Conservation (phyloP, 2,113 vertebrate genomes). For the Solea solea region DNA sequence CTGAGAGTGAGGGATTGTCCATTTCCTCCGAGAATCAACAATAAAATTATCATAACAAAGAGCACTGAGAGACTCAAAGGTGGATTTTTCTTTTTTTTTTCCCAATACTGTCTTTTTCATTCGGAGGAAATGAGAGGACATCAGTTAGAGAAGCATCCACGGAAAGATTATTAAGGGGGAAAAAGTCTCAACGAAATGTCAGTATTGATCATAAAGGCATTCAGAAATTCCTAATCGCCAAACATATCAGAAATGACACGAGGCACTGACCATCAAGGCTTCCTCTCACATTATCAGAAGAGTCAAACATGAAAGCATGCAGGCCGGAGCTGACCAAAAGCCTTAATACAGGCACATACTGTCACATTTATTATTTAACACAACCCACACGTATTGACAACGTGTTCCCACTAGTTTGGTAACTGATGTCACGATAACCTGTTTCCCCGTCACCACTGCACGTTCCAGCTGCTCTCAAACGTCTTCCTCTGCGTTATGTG, state of each 20-base stretch:
- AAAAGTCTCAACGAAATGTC: slow-evolving; percentile 49
- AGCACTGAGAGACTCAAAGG: slow-evolving; percentile 67
- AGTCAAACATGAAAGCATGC: slow-evolving; percentile 3
- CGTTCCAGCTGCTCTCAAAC: slow-evolving; percentile 26
- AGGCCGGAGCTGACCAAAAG: slow-evolving; percentile 34
- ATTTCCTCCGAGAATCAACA: slow-evolving; percentile 78
- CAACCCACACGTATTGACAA: slow-evolving; percentile 31
- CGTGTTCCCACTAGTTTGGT: slow-evolving; percentile 46
- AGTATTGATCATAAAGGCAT: slow-evolving; percentile 70
- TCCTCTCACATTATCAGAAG: slow-evolving; percentile 7
- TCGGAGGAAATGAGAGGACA: slow-evolving; percentile 58
- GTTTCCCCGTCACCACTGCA: slow-evolving; percentile 42
- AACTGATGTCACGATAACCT: slow-evolving; percentile 59
- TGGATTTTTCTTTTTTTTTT: slow-evolving; percentile 51
- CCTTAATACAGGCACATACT: background rate
- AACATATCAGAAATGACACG: slow-evolving; percentile 43
- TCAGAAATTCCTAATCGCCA: slow-evolving; percentile 63
- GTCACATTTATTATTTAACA: slow-evolving; percentile 39
- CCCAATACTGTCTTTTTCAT: slow-evolving; percentile 65
- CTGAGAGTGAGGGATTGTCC: slow-evolving; percentile 69
- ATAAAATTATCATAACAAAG: slow-evolving; percentile 84
- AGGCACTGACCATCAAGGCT: slow-evolving; percentile 40
- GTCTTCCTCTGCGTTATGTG: slow-evolving; percentile 6
- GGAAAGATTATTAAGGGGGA: slow-evolving; percentile 25
- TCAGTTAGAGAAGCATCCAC: slow-evolving; percentile 57